Percentiles rank a stretch among this genome's conserved stretches.
These are phyloP conservation scores for Tenthredo notha DNA, from an alignment of 2,888 invertebrate genomes.

Conservation along the genomic window DNA sequence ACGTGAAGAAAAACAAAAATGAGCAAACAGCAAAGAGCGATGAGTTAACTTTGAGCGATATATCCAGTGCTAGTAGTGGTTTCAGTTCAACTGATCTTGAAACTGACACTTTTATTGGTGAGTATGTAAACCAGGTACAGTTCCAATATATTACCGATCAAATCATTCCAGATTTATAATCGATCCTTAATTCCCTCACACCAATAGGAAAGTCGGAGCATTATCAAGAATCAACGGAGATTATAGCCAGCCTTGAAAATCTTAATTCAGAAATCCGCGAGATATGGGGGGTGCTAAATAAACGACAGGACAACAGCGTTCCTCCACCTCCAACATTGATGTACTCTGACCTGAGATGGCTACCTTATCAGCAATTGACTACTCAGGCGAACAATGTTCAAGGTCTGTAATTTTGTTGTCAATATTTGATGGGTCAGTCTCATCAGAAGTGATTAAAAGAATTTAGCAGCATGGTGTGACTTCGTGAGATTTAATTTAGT, in stretches of 20 bases:
- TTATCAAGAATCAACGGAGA: slow-evolving; percentile 85
- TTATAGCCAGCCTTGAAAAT: slow-evolving; percentile 85
- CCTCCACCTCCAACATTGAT: slow-evolving; percentile 80
- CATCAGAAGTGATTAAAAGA: too few relatives aligned
- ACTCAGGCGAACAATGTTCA: slow-evolving; percentile 69
- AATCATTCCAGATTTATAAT: neutral
- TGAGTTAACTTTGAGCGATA: slow-evolving; percentile 84
- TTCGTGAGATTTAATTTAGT: neutral
- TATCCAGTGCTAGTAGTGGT: slow-evolving; percentile 82
- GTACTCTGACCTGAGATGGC: slow-evolving; percentile 82
- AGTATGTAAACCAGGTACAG: neutral
- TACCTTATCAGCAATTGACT: slow-evolving; percentile 72
- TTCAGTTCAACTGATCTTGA: slow-evolving; percentile 86
- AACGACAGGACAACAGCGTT: slow-evolving; percentile 81
- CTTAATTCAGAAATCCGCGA: slow-evolving; percentile 86
- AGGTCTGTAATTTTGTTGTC: slow-evolving; percentile 63
- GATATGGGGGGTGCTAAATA: slow-evolving; percentile 85
- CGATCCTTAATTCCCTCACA: neutral
- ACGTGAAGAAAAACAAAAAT: slow-evolving; percentile 73
- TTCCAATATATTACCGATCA: neutral
- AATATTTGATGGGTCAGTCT: neutral
- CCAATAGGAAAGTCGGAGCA: slow-evolving; percentile 77
- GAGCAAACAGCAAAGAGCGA: slow-evolving; percentile 77
- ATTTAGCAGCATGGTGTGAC: too few relatives aligned
- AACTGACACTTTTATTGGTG: slow-evolving; percentile 79